These are phyloP conservation scores for Schlechtendalia chinensis DNA, from an alignment of 1,140 invertebrate species.

Conservation along the genomic window DNA sequence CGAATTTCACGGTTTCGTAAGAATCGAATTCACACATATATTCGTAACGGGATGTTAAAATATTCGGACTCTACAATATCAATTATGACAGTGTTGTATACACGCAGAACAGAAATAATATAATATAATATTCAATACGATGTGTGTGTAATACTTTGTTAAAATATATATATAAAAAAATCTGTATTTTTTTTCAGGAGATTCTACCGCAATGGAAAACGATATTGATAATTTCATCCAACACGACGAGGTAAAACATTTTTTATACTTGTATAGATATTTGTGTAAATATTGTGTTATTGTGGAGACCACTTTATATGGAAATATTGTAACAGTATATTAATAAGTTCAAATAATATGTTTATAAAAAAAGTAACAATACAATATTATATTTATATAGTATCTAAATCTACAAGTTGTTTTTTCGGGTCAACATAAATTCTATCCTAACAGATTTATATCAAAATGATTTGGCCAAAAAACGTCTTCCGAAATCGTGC, in stretches of 20 bases:
- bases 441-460: too few relatives aligned
- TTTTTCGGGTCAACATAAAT: too few relatives aligned
- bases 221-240: constrained; percentile 41
- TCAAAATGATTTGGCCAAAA: too few relatives aligned
- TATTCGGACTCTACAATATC: not conserved
- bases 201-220: constrained; percentile 28
- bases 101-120: not conserved
- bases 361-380: too few relatives aligned
- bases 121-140: not conserved
- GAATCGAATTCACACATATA: not conserved
- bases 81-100: too few relatives aligned
- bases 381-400: not conserved
- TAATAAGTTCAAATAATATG: too few relatives aligned
- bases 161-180: not conserved
- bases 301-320: too few relatives aligned
- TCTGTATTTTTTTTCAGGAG: constrained; percentile 11
- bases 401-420: too few relatives aligned
- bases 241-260: constrained; percentile 18
- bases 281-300: too few relatives aligned
- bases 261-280: too few relatives aligned
- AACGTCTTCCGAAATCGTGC: too few relatives aligned
- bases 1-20: constrained; percentile 45
- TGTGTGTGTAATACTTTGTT: not conserved
- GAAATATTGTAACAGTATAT: too few relatives aligned
- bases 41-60: constrained; percentile 12